These are phyloP conservation scores for Bovichtus variegatus DNA, from an alignment of 2,797 vertebrate species.

Conservation along the genomic window DNA sequence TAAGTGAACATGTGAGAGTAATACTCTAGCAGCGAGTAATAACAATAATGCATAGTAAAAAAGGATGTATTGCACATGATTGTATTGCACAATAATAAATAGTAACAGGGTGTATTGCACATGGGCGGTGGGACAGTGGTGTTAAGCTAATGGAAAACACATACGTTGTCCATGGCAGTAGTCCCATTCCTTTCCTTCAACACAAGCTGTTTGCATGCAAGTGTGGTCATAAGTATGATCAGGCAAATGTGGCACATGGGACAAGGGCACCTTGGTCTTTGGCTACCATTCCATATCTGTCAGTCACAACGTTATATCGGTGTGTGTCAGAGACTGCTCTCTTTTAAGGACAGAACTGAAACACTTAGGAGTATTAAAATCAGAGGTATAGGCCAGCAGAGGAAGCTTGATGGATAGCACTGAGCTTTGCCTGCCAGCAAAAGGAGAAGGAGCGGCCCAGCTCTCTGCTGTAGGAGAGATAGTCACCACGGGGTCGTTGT, in stretches of 20 bases:
- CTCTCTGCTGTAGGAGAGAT: slow-evolving; percentile 34
- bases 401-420: slow-evolving; percentile 73
- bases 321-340: slow-evolving; percentile 44
- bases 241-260: slow-evolving; percentile 35
- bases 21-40: no score
- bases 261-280: slow-evolving; percentile 71
- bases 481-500: slow-evolving; percentile 28
- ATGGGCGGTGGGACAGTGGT: no score
- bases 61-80: no score
- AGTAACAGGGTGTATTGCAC: no score
- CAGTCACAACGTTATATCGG: slow-evolving; percentile 57
- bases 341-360: slow-evolving; percentile 71
- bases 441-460: slow-evolving; percentile 39
- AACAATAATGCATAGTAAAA: no score
- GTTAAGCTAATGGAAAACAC: slow-evolving; percentile 23
- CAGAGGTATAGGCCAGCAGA: slow-evolving; percentile 57
- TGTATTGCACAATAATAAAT: no score
- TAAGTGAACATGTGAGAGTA: no score
- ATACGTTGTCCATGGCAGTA: slow-evolving; percentile 19
- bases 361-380: slow-evolving; percentile 87
- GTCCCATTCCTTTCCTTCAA: slow-evolving; percentile 12
- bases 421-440: slow-evolving; percentile 58
- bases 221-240: slow-evolving; percentile 28
- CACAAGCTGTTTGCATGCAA: slow-evolving; percentile 26
- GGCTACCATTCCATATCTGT: slow-evolving; percentile 51